Conservation (phyloP, 2,888 invertebrate species). For the Camptogramma bilineatum region DNA sequence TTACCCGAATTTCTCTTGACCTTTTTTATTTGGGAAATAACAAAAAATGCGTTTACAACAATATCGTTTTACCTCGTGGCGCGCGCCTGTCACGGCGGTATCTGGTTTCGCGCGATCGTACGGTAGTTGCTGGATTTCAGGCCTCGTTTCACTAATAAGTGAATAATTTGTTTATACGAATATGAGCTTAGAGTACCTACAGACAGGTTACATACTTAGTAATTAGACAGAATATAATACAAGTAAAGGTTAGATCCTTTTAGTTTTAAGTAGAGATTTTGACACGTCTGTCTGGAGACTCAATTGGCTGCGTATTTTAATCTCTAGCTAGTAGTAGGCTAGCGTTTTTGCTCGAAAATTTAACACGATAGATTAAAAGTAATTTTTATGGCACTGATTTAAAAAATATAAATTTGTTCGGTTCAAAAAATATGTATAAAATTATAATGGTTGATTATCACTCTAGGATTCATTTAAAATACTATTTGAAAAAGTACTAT, state of each 20-base stretch:
- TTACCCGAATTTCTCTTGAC: conserved; percentile 4
- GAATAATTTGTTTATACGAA: conserved; percentile 21
- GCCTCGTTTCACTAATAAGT: conserved; percentile 40
- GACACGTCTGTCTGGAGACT: not conserved
- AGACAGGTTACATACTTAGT: not conserved
- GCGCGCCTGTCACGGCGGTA: conserved; percentile 46
- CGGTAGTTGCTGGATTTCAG: conserved; percentile 43
- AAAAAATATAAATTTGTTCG: too few relatives aligned
- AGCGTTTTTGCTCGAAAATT: too few relatives aligned
- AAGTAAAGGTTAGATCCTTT: too few relatives aligned
- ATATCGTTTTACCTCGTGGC: conserved; percentile 36
- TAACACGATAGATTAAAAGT: too few relatives aligned
- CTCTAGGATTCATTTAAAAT: too few relatives aligned
- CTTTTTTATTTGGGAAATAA: conserved; percentile 20
- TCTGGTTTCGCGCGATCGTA: conserved; percentile 48
- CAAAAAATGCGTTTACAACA: conserved; percentile 25
- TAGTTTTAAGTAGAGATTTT: not conserved
- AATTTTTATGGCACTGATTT: too few relatives aligned
- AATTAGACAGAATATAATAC: not conserved
- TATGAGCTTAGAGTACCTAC: conserved; percentile 19
- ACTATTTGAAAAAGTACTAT: too few relatives aligned
- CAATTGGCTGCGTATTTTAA: too few relatives aligned
- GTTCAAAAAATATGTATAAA: too few relatives aligned
- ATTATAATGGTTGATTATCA: too few relatives aligned
- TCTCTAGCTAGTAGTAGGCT: too few relatives aligned